Evolutionary conservation across 1,140 invertebrate species (phyloP).

Genomic region (Sipha flava): DNA sequence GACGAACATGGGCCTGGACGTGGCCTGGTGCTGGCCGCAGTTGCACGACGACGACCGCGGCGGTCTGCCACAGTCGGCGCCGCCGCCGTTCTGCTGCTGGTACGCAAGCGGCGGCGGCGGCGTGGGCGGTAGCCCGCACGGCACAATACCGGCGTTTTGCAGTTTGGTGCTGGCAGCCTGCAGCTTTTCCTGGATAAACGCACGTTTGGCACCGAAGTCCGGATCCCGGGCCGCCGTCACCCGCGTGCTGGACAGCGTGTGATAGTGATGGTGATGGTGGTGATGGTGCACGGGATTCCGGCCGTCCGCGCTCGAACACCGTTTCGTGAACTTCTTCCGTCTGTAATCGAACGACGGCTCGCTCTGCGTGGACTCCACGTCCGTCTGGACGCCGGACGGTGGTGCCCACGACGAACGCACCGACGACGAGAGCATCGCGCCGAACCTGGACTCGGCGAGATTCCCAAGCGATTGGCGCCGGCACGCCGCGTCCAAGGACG

Average conservation of each 20-base stretch:
- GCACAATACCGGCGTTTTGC: slow-evolving; percentile 40
- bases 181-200: slow-evolving; percentile 11
- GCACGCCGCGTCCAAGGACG: slow-evolving; percentile 35
- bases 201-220: slow-evolving; percentile 11
- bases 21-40: slow-evolving; percentile 37
- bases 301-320: slow-evolving; percentile 34
- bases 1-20: slow-evolving; percentile 32
- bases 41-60: slow-evolving; percentile 36
- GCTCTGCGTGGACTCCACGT: slow-evolving; percentile 31
- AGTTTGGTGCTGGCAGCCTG: slow-evolving; percentile 34
- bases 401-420: slow-evolving; percentile 51
- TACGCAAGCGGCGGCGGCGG: slow-evolving; percentile 41
- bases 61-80: slow-evolving; percentile 33
- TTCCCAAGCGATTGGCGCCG: slow-evolving; percentile 39
- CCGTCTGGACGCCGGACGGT: slow-evolving; percentile 28
- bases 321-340: slow-evolving; percentile 34
- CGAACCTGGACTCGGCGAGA: slow-evolving; percentile 38
- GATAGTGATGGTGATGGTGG: slow-evolving; percentile 15
- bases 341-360: slow-evolving; percentile 27
- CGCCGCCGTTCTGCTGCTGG: slow-evolving; percentile 34
- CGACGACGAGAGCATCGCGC: not conserved
- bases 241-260: not conserved
- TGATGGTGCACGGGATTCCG: slow-evolving; percentile 18
- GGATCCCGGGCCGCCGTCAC: slow-evolving; percentile 17
- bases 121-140: slow-evolving; percentile 34